Evolutionary conservation across 1,140 invertebrate species (phyloP).

Genomic region (Heliconius melpomene): DNA sequence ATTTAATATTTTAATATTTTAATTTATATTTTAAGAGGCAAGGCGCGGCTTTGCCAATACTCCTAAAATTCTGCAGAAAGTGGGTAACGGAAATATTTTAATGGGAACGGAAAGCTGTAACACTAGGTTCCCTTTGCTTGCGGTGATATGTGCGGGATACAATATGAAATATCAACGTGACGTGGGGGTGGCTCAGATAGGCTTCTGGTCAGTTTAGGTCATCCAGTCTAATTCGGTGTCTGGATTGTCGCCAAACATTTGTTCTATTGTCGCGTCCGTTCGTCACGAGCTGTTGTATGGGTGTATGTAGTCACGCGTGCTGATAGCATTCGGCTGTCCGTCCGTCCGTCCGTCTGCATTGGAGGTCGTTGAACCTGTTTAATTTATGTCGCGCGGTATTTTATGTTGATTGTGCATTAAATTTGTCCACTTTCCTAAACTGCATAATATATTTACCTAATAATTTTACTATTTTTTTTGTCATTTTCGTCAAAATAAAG

Average conservation of each 20-base stretch:
- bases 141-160: too few species aligned
- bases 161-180: too few species aligned
- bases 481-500: not conserved
- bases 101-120: too few species aligned
- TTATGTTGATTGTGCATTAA: slow-evolving; percentile 36
- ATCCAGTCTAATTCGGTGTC: slow-evolving; percentile 70
- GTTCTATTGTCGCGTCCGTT: slow-evolving; percentile 69
- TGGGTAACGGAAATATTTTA: too few species aligned
- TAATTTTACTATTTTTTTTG: too few species aligned
- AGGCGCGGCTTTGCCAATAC: too few species aligned
- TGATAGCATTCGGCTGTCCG: slow-evolving; percentile 46
- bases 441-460: too few species aligned
- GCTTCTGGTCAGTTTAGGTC: slow-evolving; percentile 51
- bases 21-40: too few species aligned
- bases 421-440: not conserved
- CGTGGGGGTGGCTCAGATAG: slow-evolving; percentile 28
- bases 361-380: slow-evolving; percentile 47
- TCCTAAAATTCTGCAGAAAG: too few species aligned
- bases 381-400: slow-evolving; percentile 45
- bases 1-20: too few species aligned
- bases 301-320: slow-evolving; percentile 56
- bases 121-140: too few species aligned
- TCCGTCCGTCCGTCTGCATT: slow-evolving; percentile 37
- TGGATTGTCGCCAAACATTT: slow-evolving; percentile 75
- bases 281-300: slow-evolving; percentile 41